Evolutionary conservation across 2,113 vertebrate species (phyloP), one percentile per base, ranked within the genome.

Genomic region (Ramphastos sulfuratus): DNA sequence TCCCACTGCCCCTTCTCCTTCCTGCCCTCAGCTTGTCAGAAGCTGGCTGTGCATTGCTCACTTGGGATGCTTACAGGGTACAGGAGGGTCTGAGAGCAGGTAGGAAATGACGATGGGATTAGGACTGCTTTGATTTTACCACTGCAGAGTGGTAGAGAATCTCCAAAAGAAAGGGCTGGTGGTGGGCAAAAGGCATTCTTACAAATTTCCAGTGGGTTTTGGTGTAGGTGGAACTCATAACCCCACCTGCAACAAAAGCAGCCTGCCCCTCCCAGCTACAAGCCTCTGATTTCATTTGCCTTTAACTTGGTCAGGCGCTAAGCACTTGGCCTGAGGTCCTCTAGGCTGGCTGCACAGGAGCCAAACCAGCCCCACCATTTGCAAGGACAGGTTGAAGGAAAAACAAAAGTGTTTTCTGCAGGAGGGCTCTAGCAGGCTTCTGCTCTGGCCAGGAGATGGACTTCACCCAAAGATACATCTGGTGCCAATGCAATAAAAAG

Each of bases 211-310:
- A 70, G 15, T 55, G 30, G 39, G 46, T 95, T 92, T 88, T 85
- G 73, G 66, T 63, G 65, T 90, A 80, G 67, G 82, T 85, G 31
- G 76, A 85, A 85, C 72, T 61, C 15, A 67, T 73, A 58, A 61
- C 55, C 48, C 72, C 66, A 77, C 66, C 60, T 86, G 76, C 44
- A 85, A 88, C 55, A 82, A 55, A 85, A 90, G 79, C 24, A 64
- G 48, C 16, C 75, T 91, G 85, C 82, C 23, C 31, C 66, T 93
- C 90, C 28, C 59, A 76, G 30, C 54, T 79, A 33, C 75, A 65
- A 58, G 71, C 52, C 79, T 89, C 82, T 82, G 71, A 33, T 91
- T 94, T 82, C 25, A 82, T 80, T 85, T 82, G 85, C 60, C 39
- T 92, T 67, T 87, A 61, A 44, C 72, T 85, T 85, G 44, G 19